phyloP scores from a whole-genome alignment of 2,888 invertebrate species.

The Andrena hattorfiana region DNA sequence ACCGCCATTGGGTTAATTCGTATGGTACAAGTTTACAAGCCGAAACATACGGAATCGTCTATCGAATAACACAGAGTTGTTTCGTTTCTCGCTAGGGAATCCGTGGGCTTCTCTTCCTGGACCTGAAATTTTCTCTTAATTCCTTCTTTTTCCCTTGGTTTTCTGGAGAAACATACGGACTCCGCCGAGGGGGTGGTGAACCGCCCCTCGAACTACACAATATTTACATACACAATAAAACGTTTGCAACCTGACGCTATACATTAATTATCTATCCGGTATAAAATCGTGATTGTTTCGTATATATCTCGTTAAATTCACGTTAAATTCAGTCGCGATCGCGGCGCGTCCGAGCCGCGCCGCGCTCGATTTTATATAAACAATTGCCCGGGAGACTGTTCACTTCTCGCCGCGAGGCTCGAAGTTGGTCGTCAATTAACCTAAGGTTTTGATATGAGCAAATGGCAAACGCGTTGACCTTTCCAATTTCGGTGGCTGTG shows the following conservation, averaged over 20 bases:
- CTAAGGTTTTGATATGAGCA: slow-evolving; percentile 82
- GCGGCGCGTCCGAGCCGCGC: slow-evolving; percentile 32
- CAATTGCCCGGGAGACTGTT: slow-evolving; percentile 48
- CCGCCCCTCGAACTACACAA: slow-evolving; percentile 59
- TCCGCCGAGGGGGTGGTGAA: slow-evolving; percentile 42
- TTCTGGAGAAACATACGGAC: slow-evolving; percentile 54
- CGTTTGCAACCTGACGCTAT: slow-evolving; percentile 68
- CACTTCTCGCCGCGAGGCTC: slow-evolving; percentile 62
- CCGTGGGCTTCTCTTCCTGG: slow-evolving; percentile 54
- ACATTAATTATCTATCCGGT: slow-evolving; percentile 77
- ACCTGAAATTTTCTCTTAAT: slow-evolving; percentile 21
- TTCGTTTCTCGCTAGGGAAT: slow-evolving; percentile 44
- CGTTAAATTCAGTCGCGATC: slow-evolving; percentile 56
- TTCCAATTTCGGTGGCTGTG: slow-evolving; percentile 68
- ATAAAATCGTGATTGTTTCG: slow-evolving; percentile 81
- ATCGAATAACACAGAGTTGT: slow-evolving; percentile 53
- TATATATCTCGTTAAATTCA: slow-evolving; percentile 60
- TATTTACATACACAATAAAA: slow-evolving; percentile 77
- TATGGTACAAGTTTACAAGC: slow-evolving; percentile 64
- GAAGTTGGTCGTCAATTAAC: slow-evolving; percentile 70
- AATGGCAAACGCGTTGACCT: slow-evolving; percentile 80
- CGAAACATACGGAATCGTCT: slow-evolving; percentile 66
- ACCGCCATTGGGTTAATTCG: slow-evolving; percentile 49
- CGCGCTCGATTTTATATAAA: slow-evolving; percentile 29
- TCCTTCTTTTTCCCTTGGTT: not conserved